Conservation (phyloP, 2,888 invertebrate genomes). For the Netelia virgata region DNA sequence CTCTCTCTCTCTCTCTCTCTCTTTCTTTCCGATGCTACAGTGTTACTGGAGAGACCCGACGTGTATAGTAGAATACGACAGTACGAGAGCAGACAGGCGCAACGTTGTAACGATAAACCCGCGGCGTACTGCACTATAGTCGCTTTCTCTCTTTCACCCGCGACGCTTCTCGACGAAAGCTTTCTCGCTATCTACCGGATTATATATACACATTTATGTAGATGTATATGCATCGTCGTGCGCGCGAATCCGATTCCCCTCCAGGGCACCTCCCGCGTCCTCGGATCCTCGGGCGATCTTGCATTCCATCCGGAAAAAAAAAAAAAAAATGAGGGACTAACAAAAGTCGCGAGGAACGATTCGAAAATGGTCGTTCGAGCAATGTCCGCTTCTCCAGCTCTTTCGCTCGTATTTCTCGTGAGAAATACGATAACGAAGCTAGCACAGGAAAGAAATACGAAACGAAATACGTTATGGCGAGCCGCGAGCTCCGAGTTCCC, state of each 20-base stretch:
- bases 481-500: too few species aligned
- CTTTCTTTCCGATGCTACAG: constrained; percentile 44
- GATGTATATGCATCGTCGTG: constrained; percentile 43
- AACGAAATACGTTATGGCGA: background rate
- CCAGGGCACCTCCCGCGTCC: constrained; percentile 46
- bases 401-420: background rate
- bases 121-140: constrained; percentile 54
- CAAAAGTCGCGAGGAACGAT: background rate
- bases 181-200: constrained; percentile 60
- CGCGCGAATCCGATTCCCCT: constrained; percentile 32
- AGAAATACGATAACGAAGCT: background rate
- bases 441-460: background rate
- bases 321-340: constrained; percentile 13
- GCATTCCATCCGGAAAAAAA: constrained; percentile 13
- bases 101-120: constrained; percentile 66
- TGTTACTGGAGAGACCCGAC: constrained; percentile 64
- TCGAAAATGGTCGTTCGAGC: background rate
- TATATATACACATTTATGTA: constrained; percentile 37
- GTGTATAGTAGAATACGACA: constrained; percentile 24
- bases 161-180: constrained; percentile 59
- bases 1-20: constrained; percentile 56
- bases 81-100: constrained; percentile 53
- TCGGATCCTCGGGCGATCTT: constrained; percentile 22
- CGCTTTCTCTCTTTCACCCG: constrained; percentile 24
- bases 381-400: background rate